phyloP scores from a whole-genome alignment of 2,888 invertebrate species.

The Oscheius sp. region DNA sequence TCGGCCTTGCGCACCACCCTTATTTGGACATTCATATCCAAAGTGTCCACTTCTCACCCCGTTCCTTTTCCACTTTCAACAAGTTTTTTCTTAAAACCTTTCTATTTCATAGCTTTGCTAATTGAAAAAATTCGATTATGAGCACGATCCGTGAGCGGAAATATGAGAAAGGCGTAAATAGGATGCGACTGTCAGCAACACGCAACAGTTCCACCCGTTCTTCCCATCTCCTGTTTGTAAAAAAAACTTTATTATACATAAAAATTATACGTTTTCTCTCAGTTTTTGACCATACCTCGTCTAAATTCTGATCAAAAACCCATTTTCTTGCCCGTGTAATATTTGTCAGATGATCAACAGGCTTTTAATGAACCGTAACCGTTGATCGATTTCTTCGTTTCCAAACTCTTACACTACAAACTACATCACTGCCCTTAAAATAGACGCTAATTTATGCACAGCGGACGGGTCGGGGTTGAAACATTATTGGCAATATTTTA shows the following conservation, averaged over 20 bases:
- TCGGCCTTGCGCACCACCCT: slow-evolving; percentile 31
- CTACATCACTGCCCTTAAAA: too few species aligned
- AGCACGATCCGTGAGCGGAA: neutral
- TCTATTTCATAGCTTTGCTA: neutral
- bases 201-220: neutral
- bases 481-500: slow-evolving; percentile 23
- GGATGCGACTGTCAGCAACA: neutral
- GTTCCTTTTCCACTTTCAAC: slow-evolving; percentile 4
- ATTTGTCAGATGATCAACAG: too few species aligned
- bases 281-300: too few species aligned
- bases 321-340: too few species aligned
- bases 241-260: neutral
- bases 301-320: too few species aligned
- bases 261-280: too few species aligned
- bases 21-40: slow-evolving; percentile 37
- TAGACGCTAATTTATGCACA: too few species aligned
- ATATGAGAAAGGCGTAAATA: neutral
- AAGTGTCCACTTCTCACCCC: slow-evolving; percentile 19
- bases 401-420: too few species aligned
- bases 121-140: neutral
- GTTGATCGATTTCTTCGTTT: too few species aligned
- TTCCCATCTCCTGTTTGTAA: neutral
- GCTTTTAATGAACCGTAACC: too few species aligned
- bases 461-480: neutral
- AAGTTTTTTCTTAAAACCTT: neutral